Percentiles rank a stretch among this genome's conserved stretches.
Conservation (phyloP, 2,113 vertebrate species). For the Shinisaurus crocodilurus region DNA sequence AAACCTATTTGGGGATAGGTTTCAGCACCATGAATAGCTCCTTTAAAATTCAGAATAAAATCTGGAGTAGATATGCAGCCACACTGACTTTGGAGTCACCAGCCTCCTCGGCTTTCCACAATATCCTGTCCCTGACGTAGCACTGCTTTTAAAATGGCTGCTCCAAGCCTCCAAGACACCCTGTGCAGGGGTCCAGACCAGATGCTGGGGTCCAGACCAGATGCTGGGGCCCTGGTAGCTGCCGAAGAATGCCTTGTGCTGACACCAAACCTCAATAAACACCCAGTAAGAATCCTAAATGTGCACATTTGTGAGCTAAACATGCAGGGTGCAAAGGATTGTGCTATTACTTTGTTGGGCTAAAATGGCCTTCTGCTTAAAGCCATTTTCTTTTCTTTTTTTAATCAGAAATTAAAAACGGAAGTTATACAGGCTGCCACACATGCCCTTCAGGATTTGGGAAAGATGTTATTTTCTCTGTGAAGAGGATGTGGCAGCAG, state of each 20-base stretch:
- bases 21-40: too few species aligned
- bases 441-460: background rate
- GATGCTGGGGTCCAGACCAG: too few species aligned
- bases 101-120: too few species aligned
- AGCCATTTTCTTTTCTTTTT: constrained; percentile 16
- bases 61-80: too few species aligned
- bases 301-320: background rate
- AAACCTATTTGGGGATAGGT: too few species aligned
- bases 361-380: background rate
- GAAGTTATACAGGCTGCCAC: background rate
- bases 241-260: background rate
- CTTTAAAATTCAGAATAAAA: too few species aligned
- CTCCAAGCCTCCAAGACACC: background rate
- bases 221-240: background rate
- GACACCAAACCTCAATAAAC: background rate
- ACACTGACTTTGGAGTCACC: too few species aligned
- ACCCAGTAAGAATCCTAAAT: background rate
- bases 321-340: background rate
- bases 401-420: constrained; percentile 27
- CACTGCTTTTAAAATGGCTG: background rate
- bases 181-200: background rate
- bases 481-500: too few species aligned
- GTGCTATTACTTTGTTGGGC: background rate
- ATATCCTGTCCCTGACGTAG: background rate
- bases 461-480: background rate